Conservation (phyloP, 2,797 vertebrate species). For the Sebastes jordani region DNA sequence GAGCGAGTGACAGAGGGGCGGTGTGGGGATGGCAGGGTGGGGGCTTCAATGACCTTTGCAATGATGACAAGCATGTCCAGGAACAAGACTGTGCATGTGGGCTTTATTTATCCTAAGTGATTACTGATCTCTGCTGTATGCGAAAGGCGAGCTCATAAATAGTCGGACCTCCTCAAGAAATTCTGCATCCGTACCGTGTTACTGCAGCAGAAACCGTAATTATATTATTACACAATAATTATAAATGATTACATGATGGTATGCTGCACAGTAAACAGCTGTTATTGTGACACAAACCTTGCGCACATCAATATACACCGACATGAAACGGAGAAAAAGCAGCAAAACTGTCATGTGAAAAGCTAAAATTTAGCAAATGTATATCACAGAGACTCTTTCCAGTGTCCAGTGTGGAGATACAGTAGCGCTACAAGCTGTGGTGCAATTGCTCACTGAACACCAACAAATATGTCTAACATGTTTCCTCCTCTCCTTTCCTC, state of each 20-base stretch:
- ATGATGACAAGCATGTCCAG: slow-evolving; percentile 85
- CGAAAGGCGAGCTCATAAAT: slow-evolving; percentile 25
- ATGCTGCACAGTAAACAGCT: slow-evolving; percentile 30
- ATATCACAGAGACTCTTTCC: not conserved
- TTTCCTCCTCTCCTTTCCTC: slow-evolving; percentile 18
- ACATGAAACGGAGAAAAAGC: not conserved
- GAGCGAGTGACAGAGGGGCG: slow-evolving; percentile 33
- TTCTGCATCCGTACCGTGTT: not conserved
- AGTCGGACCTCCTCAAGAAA: slow-evolving; percentile 33
- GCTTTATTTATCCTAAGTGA: slow-evolving; percentile 62
- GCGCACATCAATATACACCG: not conserved
- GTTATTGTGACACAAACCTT: slow-evolving; percentile 36
- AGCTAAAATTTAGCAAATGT: not conserved
- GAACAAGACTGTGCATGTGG: slow-evolving; percentile 62
- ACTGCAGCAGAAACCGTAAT: slow-evolving; percentile 36
- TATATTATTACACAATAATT: slow-evolving; percentile 55
- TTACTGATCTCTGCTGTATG: slow-evolving; percentile 46
- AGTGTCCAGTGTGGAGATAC: not conserved
- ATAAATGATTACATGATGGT: slow-evolving; percentile 39
- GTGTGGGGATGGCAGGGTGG: slow-evolving; percentile 41
- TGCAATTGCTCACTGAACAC: slow-evolving; percentile 2
- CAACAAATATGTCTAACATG: slow-evolving; percentile 25
- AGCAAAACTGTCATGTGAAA: not conserved
- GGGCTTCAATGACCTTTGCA: slow-evolving; percentile 84
- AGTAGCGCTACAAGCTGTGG: not conserved